phyloP scores from a whole-genome alignment of 2,113 vertebrate species.

The Euleptes europaea region DNA sequence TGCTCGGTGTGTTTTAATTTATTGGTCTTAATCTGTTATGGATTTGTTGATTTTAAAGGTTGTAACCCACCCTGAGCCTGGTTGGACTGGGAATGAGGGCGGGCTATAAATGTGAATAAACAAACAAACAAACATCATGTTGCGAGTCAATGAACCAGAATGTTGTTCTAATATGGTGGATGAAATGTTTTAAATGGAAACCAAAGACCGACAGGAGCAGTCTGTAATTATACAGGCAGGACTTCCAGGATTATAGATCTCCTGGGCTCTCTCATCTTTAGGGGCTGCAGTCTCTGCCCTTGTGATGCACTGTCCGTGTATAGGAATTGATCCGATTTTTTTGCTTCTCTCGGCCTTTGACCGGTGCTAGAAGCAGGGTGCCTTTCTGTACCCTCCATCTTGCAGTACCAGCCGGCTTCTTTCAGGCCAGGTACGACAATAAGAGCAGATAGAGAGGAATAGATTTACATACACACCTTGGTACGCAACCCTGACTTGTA shows the following conservation, averaged over 20 bases:
- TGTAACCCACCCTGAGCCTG: no score
- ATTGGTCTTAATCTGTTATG: no score
- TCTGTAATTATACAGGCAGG: background rate
- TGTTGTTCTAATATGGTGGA: background rate
- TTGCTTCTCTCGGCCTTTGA: constrained; percentile 1
- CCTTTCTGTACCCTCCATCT: constrained; percentile 19
- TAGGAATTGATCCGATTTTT: background rate
- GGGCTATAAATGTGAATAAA: no score
- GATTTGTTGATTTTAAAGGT: no score
- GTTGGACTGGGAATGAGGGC: no score
- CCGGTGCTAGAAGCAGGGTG: constrained; percentile 1
- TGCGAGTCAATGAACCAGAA: background rate
- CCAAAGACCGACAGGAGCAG: background rate
- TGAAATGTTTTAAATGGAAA: background rate
- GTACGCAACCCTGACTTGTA: background rate
- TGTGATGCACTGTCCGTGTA: background rate
- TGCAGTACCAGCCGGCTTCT: background rate
- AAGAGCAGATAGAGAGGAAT: background rate
- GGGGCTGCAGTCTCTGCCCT: background rate
- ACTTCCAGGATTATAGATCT: background rate
- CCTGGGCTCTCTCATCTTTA: background rate
- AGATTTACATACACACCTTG: background rate
- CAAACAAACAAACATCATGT: no score
- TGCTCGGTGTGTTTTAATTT: no score
- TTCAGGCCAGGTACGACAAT: constrained; percentile 6